phyloP scores from a whole-genome alignment of 1,140 invertebrate species.

The Sinella curviseta region DNA sequence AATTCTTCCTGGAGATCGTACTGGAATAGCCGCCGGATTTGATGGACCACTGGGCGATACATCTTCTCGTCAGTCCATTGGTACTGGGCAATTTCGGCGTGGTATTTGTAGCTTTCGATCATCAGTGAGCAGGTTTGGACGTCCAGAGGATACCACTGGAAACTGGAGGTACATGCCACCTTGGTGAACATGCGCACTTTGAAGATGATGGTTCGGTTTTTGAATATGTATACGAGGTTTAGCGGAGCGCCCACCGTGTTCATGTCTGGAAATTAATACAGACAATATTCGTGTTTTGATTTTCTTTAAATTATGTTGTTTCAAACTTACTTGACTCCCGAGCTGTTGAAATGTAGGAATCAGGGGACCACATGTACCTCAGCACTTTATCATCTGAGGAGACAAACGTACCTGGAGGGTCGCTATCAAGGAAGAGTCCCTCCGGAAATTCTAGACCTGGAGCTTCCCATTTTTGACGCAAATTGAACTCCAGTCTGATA shows the following conservation, averaged over 20 bases:
- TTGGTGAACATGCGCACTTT: slow-evolving; percentile 77
- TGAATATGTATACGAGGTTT: slow-evolving; percentile 26
- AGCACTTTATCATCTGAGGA: slow-evolving; percentile 76
- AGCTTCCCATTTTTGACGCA: slow-evolving; percentile 77
- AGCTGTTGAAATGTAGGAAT: slow-evolving; percentile 78
- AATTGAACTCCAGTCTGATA: slow-evolving; percentile 74
- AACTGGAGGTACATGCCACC: slow-evolving; percentile 81
- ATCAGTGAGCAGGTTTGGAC: slow-evolving; percentile 77
- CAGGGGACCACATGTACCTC: slow-evolving; percentile 80
- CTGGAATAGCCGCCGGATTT: not conserved
- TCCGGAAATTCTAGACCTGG: slow-evolving; percentile 69
- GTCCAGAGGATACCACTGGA: slow-evolving; percentile 77
- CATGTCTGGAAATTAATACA: slow-evolving; percentile 14
- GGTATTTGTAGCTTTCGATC: slow-evolving; percentile 73
- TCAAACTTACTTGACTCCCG: slow-evolving; percentile 69
- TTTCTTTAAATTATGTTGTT: not conserved
- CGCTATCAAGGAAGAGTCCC: slow-evolving; percentile 72
- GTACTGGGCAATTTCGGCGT: not conserved
- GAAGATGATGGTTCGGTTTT: slow-evolving; percentile 74
- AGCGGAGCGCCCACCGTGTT: not conserved
- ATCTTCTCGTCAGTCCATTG: slow-evolving; percentile 53
- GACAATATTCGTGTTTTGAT: not conserved
- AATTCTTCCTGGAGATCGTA: not conserved
- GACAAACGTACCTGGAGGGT: slow-evolving; percentile 60
- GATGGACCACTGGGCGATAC: not conserved